Percentiles rank a stretch among this genome's conserved stretches.
These are phyloP conservation scores for Florisuga fusca DNA, from an alignment of 2,797 vertebrate species.

Conservation along the genomic window DNA sequence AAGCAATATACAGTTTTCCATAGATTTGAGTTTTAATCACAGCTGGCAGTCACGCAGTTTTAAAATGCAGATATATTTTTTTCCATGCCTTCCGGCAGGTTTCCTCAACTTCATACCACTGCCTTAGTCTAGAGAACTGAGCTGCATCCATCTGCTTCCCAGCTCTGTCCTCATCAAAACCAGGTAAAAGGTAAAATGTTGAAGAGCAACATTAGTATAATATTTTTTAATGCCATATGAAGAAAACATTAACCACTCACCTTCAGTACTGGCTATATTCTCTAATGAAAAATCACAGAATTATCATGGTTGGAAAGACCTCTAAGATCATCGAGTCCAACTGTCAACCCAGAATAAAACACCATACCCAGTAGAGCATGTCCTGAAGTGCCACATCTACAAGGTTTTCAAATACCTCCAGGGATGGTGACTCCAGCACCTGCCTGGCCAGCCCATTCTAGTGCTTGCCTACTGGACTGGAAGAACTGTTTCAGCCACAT, in stretches of 20 bases:
- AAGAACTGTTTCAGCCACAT: background rate
- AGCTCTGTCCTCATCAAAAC: background rate
- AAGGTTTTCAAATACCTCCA: too few species aligned
- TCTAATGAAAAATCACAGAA: background rate
- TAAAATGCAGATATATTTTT: background rate
- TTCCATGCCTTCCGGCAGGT: background rate
- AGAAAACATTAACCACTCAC: background rate
- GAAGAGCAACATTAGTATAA: background rate
- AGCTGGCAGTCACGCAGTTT: background rate
- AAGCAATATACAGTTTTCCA: background rate
- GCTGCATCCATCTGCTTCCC: background rate
- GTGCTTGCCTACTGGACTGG: background rate
- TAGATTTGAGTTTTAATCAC: background rate
- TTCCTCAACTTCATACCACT: background rate
- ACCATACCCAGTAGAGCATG: too few species aligned
- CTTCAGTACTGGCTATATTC: background rate
- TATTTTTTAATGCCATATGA: background rate
- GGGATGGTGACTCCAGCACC: too few species aligned
- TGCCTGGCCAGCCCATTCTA: too few species aligned
- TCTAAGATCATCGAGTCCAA: too few species aligned
- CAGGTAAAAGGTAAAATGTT: background rate
- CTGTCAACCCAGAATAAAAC: too few species aligned
- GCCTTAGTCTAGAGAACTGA: background rate
- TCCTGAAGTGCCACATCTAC: too few species aligned
- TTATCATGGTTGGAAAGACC: too few species aligned